A percentile compares a stretch with the other conserved stretches of the same genome.
These are phyloP conservation scores for Lasioglossum oenotherae DNA, from an alignment of 2,888 invertebrate genomes.

Conservation along the genomic window DNA sequence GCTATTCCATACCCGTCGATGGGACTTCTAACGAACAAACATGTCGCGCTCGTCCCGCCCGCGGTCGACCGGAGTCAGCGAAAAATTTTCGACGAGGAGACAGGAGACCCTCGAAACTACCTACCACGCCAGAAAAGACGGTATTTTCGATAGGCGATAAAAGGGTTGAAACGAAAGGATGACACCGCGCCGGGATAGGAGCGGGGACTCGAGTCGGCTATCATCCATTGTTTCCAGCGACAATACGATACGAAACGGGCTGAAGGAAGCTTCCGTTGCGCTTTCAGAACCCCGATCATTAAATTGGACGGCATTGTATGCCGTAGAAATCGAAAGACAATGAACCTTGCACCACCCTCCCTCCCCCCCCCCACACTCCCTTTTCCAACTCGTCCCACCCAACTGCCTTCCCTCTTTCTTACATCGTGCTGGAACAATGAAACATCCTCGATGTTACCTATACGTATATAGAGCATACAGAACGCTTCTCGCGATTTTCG, in stretches of 20 bases:
- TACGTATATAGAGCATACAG: not conserved
- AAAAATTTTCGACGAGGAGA: not conserved
- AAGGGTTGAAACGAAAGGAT: not conserved
- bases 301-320: constrained; percentile 63
- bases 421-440: constrained; percentile 17
- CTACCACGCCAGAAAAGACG: not conserved
- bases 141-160: constrained; percentile 11
- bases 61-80: not conserved
- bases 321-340: constrained; percentile 60
- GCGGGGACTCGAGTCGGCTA: constrained; percentile 27
- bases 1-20: not conserved
- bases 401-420: not conserved
- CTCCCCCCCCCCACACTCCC: too few relatives aligned
- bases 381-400: not conserved
- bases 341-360: constrained; percentile 39
- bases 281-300: constrained; percentile 65
- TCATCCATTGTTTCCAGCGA: constrained; percentile 53
- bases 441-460: constrained; percentile 21
- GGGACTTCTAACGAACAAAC: constrained; percentile 10
- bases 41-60: not conserved
- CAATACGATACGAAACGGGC: constrained; percentile 64
- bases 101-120: not conserved
- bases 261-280: constrained; percentile 66
- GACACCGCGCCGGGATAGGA: constrained; percentile 14
- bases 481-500: not conserved